phyloP scores from a whole-genome alignment of 2,113 vertebrate species.

The Upupa epops region DNA sequence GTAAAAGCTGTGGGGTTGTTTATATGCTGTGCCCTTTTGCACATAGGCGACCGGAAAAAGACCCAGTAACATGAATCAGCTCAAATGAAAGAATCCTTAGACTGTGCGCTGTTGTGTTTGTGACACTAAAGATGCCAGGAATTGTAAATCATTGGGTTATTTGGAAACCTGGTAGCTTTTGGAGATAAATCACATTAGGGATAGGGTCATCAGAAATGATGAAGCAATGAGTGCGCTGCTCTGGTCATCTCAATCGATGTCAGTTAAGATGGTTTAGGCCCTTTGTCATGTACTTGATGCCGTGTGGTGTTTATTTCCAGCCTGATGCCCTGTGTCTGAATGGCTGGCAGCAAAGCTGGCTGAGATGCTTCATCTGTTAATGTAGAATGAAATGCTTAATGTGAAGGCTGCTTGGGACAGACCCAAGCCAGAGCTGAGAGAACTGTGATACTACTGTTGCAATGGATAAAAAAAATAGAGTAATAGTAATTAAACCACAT shows the following conservation, averaged over 20 bases:
- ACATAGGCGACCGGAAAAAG: background rate
- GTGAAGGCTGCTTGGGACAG: background rate
- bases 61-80: fast-evolving
- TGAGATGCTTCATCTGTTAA: background rate
- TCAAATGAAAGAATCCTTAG: background rate
- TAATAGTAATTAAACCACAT: background rate
- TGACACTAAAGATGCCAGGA: background rate
- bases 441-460: background rate
- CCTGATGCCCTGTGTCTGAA: background rate
- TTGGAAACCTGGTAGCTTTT: background rate
- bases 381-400: background rate
- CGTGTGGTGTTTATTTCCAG: background rate
- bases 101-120: background rate
- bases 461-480: background rate
- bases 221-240: slow-evolving; percentile 16
- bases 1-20: background rate
- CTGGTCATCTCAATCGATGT: background rate
- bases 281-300: slow-evolving; percentile 1
- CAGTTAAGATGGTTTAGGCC: background rate
- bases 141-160: background rate
- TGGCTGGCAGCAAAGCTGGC: background rate
- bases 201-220: slow-evolving; percentile 31
- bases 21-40: background rate
- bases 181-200: background rate
- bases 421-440: background rate